These are phyloP conservation scores for Rhombomys opimus DNA, from an alignment of 2,113 vertebrate species.

Conservation along the genomic window DNA sequence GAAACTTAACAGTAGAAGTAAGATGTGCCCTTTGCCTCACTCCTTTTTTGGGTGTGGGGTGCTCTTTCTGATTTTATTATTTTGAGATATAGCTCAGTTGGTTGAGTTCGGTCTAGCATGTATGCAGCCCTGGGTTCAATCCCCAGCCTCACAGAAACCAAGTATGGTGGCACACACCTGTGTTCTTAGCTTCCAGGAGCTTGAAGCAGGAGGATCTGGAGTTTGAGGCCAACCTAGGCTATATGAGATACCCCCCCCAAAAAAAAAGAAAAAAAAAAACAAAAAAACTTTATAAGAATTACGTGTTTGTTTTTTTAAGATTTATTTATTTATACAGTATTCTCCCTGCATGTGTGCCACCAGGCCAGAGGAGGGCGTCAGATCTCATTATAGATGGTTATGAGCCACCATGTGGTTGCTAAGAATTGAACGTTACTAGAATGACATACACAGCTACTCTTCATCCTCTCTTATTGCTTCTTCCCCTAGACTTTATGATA, in stretches of 20 bases:
- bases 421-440: neutral
- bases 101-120: neutral
- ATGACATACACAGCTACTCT: neutral
- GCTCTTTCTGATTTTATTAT: neutral
- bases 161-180: neutral
- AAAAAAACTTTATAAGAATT: neutral
- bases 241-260: neutral
- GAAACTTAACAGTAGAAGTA: neutral
- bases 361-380: too few relatives aligned
- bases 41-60: neutral
- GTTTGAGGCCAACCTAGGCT: neutral
- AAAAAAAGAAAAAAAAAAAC: neutral
- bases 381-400: too few relatives aligned
- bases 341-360: too few relatives aligned
- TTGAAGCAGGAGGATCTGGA: neutral
- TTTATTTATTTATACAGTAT: too few relatives aligned
- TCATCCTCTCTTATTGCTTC: conserved; percentile 4
- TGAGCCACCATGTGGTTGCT: too few relatives aligned
- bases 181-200: neutral
- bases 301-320: too few relatives aligned
- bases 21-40: neutral
- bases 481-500: conserved; percentile 75
- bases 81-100: neutral
- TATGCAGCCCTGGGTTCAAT: neutral
- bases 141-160: neutral